Evolutionary conservation across 2,888 invertebrate species (phyloP).

Genomic region (Philopedon plagiatum): DNA sequence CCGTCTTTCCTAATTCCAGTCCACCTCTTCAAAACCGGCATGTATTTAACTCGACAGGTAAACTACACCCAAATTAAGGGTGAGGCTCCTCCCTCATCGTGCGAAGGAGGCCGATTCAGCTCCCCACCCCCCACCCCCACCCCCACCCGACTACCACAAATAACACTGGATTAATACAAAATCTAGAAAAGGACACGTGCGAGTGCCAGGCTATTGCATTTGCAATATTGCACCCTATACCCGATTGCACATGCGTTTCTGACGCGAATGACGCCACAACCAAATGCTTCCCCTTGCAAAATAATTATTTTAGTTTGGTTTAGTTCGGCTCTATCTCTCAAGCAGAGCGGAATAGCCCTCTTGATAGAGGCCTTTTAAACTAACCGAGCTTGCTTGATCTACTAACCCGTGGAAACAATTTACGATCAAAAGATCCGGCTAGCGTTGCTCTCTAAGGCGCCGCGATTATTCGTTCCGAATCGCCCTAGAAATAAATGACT

Average conservation of each 20-base stretch:
- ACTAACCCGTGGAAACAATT: not conserved
- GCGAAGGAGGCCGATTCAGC: slow-evolving; percentile 28
- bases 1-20: slow-evolving; percentile 24
- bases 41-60: slow-evolving; percentile 38
- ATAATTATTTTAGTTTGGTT: slow-evolving; percentile 66
- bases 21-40: slow-evolving; percentile 18
- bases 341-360: slow-evolving; percentile 16
- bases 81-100: slow-evolving; percentile 42
- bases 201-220: slow-evolving; percentile 50
- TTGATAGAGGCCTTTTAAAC: not conserved
- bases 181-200: slow-evolving; percentile 56
- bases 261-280: slow-evolving; percentile 56
- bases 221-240: slow-evolving; percentile 54
- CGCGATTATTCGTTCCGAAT: slow-evolving; percentile 7
- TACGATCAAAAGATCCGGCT: not conserved
- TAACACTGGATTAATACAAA: slow-evolving; percentile 61
- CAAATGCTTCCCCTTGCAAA: slow-evolving; percentile 63
- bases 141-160: slow-evolving; percentile 46
- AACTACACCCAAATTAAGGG: slow-evolving; percentile 49
- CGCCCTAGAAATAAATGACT: not conserved
- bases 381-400: not conserved
- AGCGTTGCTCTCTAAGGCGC: not conserved
- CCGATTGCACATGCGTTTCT: slow-evolving; percentile 67
- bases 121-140: not conserved
- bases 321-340: slow-evolving; percentile 43